phyloP scores from a whole-genome alignment of 30 jellyfish, hydroid and myxozoan genomes.

The Hydractinia symbiolongicarpus region DNA sequence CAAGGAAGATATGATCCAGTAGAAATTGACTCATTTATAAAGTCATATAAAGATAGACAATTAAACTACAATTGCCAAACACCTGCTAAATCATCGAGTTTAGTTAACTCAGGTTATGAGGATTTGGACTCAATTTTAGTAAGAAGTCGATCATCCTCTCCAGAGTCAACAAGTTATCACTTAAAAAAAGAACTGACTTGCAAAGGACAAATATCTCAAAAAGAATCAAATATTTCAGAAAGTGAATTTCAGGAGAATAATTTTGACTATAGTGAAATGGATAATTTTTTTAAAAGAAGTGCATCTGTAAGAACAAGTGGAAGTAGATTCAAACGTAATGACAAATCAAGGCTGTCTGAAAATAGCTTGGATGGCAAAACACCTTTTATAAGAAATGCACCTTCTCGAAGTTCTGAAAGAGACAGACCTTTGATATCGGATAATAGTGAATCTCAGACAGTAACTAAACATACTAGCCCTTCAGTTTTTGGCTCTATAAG shows the following conservation, averaged over 20 bases:
- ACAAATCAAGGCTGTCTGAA: neutral
- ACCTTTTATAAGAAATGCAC: neutral
- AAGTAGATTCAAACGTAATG: neutral
- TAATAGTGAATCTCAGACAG: neutral
- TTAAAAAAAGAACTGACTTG: no score
- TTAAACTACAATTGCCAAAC: neutral
- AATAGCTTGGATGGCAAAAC: neutral
- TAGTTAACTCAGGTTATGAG: neutral
- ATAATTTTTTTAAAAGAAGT: conserved; percentile 7
- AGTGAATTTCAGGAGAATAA: neutral
- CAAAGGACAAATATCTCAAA: no score
- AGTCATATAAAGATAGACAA: neutral
- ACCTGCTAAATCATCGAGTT: neutral
- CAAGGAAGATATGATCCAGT: neutral
- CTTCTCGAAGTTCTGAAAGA: conserved; percentile 23
- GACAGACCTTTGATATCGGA: neutral
- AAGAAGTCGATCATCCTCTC: neutral
- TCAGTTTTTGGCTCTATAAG: conserved; percentile 28
- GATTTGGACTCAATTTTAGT: neutral
- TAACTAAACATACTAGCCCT: neutral
- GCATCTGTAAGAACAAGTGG: neutral
- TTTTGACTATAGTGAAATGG: neutral
- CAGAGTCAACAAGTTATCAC: no score
- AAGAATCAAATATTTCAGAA: no score
- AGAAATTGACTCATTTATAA: neutral